A percentile compares a stretch with the other conserved stretches of the same genome.
phyloP scores from a whole-genome alignment of 1,140 invertebrate species.

The Plutomurus gul region DNA sequence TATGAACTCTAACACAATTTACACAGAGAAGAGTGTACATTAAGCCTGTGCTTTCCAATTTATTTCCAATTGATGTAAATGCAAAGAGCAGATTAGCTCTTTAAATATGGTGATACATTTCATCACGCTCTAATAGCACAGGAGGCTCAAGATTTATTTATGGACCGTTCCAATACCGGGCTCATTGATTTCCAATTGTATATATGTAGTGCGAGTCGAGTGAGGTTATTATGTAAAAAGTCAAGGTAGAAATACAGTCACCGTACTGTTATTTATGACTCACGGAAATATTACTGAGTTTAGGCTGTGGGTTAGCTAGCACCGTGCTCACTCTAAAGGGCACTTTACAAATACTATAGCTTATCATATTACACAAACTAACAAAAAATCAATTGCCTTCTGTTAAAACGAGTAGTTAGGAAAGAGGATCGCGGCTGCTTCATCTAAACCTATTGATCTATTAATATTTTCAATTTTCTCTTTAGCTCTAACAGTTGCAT shows the following conservation, averaged over 20 bases:
- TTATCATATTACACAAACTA: neutral
- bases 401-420: neutral
- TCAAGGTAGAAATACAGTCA: neutral
- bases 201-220: neutral
- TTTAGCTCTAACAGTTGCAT: no score
- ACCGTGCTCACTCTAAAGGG: neutral
- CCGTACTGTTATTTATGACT: slow-evolving; percentile 10
- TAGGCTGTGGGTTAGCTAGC: neutral
- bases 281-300: neutral
- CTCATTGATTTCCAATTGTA: slow-evolving; percentile 27
- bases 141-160: slow-evolving; percentile 17
- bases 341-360: neutral
- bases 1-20: neutral
- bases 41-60: neutral
- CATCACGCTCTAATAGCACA: slow-evolving; percentile 20
- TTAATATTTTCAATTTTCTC: slow-evolving; percentile 23
- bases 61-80: slow-evolving; percentile 28
- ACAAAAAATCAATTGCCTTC: slow-evolving; percentile 17
- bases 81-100: neutral
- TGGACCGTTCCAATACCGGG: slow-evolving; percentile 15
- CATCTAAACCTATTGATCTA: slow-evolving; percentile 1
- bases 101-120: slow-evolving; percentile 22
- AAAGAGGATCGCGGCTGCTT: neutral
- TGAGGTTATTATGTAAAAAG: slow-evolving; percentile 10
- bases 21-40: neutral